Evolutionary conservation across 1,140 invertebrate species (phyloP), one percentile per base, ranked within the genome.

Genomic region (Chironomus striatipennis): DNA sequence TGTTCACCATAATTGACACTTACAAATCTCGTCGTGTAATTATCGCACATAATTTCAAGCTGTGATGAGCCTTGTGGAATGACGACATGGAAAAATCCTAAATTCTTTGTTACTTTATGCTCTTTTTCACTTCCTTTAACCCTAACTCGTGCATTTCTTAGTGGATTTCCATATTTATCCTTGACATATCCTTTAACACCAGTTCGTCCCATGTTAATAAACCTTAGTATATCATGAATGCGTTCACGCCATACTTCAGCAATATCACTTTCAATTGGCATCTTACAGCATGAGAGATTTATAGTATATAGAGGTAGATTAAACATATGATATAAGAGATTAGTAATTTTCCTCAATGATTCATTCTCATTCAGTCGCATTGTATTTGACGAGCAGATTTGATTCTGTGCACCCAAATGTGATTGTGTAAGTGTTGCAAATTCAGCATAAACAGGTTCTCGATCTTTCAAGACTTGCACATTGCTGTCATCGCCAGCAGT

Each of bases 211-310:
- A 85, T 76, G 24, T 84, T 82, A 3, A 83, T 87, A 76, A 86
- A 91, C 80, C 83, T 87, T 83, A 91, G 88, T 0, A 94, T 81
- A 2, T 91, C 88, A 17, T 84, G 79, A 65, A 95, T 83, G 80
- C 90, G 91, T 57, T 90, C 86, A 74, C 88, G 86, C 93, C 93
- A 96, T 6, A 94, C 86, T 65, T 83, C 85, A 0, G 88, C 88
- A 34, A 96, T 85, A 9, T 88, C 83, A 5, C 83, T 81, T 12
- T 88, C 83, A 1, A 79, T 75, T 0, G 93, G 93, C 85, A 92
- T 92, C 77, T 91, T 91, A 79, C 93, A 95, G 78, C 93, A 96
- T 70, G 88, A 86, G 7, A 89, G 75, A 1, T 87, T 87, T 24
- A 88, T 81, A 0, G 87, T 87, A n/a, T 87, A 82, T 76, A 89